Percentiles rank a stretch among this genome's conserved stretches.
Conservation (phyloP, 2,888 invertebrate species). For the Tiliacea citrago region DNA sequence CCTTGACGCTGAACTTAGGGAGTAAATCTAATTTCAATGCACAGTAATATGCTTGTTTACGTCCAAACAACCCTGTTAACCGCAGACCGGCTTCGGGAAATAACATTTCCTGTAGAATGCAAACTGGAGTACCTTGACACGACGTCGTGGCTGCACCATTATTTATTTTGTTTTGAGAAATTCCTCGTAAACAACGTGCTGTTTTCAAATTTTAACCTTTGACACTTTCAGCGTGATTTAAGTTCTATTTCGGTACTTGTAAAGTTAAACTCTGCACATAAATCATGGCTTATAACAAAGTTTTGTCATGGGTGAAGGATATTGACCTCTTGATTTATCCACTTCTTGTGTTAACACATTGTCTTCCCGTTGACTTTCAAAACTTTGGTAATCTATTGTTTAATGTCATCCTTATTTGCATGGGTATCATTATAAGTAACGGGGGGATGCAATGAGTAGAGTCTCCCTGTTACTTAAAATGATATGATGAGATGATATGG, state of each 20-base stretch:
- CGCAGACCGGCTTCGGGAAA: constrained; percentile 44
- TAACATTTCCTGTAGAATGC: constrained; percentile 53
- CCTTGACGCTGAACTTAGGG: not conserved
- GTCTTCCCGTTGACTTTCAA: not conserved
- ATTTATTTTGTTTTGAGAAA: constrained; percentile 47
- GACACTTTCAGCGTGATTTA: constrained; percentile 6
- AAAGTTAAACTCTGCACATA: constrained; percentile 1
- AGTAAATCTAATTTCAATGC: constrained; percentile 22
- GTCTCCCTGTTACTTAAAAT: no score
- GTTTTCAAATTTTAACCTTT: constrained; percentile 25
- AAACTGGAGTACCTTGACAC: constrained; percentile 30
- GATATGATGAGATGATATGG: no score
- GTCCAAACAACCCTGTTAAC: constrained; percentile 21
- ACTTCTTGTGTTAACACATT: not conserved
- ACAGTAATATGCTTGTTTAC: constrained; percentile 27
- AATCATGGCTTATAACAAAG: constrained; percentile 12
- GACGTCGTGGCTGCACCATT: constrained; percentile 13
- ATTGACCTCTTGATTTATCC: constrained; percentile 11
- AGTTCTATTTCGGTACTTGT: constrained; percentile 13
- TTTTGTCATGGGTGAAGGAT: constrained; percentile 18
- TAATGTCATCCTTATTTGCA: not conserved
- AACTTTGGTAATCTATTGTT: not conserved
- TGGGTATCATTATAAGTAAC: no score
- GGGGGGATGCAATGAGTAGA: no score
- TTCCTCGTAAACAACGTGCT: constrained; percentile 27